Conservation (phyloP, 2,797 vertebrate species). For the Cirrhinus mrigala region DNA sequence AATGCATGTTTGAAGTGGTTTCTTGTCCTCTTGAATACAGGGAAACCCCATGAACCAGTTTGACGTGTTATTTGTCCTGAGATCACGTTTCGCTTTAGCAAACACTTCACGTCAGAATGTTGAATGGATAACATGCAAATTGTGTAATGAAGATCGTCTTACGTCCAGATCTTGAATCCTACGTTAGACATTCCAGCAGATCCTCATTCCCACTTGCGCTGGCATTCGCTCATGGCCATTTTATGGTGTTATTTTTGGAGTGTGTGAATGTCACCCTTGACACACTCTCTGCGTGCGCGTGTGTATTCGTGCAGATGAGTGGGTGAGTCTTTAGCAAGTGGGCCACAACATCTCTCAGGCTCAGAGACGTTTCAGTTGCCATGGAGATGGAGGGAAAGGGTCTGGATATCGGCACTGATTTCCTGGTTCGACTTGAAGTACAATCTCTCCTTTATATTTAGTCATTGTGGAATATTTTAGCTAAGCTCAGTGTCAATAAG, state of each 20-base stretch:
- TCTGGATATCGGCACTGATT: constrained; percentile 4
- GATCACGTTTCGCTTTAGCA: neutral
- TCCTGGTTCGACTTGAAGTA: neutral
- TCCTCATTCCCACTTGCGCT: constrained; percentile 1
- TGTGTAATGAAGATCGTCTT: neutral
- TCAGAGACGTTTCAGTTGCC: constrained; percentile 47
- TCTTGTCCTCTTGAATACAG: neutral
- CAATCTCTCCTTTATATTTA: neutral
- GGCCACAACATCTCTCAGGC: constrained; percentile 45
- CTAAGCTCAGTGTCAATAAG: neutral
- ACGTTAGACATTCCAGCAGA: constrained; percentile 11
- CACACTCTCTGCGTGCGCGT: neutral
- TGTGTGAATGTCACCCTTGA: constrained; percentile 7
- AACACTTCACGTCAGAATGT: neutral
- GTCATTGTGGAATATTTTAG: neutral
- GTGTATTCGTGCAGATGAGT: constrained; percentile 24
- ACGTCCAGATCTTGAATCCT: neutral
- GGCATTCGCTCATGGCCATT: constrained; percentile 14
- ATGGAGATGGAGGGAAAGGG: constrained; percentile 44
- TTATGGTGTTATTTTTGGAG: constrained; percentile 41
- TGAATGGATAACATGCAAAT: neutral
- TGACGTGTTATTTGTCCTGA: neutral
- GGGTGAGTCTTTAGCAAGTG: constrained; percentile 45
- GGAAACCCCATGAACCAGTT: constrained; percentile 19
- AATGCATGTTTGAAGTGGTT: neutral